Percentiles rank a stretch among this genome's conserved stretches.
These are phyloP conservation scores for Latrodectus geometricus DNA, from an alignment of 1,140 invertebrate species.

Conservation along the genomic window DNA sequence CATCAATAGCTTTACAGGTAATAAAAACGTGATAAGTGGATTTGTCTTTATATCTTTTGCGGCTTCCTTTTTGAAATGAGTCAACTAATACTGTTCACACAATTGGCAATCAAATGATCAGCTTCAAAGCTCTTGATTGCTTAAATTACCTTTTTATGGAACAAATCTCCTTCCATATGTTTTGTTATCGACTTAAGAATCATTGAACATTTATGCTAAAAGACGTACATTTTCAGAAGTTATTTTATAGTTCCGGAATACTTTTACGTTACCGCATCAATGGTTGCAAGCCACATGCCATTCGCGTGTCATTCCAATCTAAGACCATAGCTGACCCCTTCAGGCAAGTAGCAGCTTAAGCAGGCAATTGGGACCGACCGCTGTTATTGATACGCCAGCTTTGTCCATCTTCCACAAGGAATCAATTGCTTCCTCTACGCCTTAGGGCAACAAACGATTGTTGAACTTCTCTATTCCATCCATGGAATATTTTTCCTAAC, in stretches of 20 bases:
- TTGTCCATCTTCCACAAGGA: slow-evolving; percentile 2
- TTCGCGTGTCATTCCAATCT: slow-evolving; percentile 14
- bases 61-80: too few species aligned
- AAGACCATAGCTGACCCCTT: slow-evolving; percentile 33
- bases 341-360: slow-evolving; percentile 13
- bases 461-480: slow-evolving; percentile 50
- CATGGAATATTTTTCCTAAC: slow-evolving; percentile 20
- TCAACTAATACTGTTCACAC: background rate
- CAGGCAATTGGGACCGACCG: slow-evolving; percentile 13
- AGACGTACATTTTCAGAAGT: too few species aligned
- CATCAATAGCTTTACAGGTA: too few species aligned
- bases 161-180: background rate
- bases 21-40: too few species aligned
- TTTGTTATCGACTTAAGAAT: too few species aligned
- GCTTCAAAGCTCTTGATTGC: background rate
- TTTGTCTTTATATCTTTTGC: too few species aligned
- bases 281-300: slow-evolving; percentile 22
- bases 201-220: too few species aligned
- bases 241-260: slow-evolving; percentile 17
- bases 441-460: slow-evolving; percentile 36
- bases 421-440: slow-evolving; percentile 40
- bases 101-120: background rate
- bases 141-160: background rate
- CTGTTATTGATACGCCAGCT: slow-evolving; percentile 29
- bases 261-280: background rate